Evolutionary conservation across 2,797 vertebrate genomes (phyloP), one percentile per base, ranked within the genome.

Genomic region (Chelonia mydas): DNA sequence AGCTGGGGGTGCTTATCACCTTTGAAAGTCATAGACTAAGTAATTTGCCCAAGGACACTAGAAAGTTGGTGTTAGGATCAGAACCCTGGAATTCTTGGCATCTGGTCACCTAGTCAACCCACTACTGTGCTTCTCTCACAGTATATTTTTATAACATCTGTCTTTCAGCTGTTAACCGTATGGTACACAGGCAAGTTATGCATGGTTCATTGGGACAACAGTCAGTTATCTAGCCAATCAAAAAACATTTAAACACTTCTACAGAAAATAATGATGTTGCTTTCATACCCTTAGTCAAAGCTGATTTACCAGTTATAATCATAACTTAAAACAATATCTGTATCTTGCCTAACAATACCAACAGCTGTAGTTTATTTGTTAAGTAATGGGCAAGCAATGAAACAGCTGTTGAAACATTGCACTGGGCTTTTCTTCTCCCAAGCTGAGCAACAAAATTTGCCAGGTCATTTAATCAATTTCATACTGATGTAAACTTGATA

Each of bases 381-480:
- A 94, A 91, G 95, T 81, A 95, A 95, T 45, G 84, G 92, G 87
- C 89, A 93, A 96, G 91, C 92, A 92, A 81, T 83, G 93, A 92
- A 97, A 72, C 97, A 97, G 96, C 96, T 96, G 96, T 89, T 76
- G 81, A 90, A 96, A 90, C 41, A 53, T 5, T 13, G 61, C 10
- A 5, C 53, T 51, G 61, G 19, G 37, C 84, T 92, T 95, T 86
- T 53, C 27, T 80, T 74, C 90, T 90, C 87, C 87, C 61, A 27
- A 77, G 84, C 72, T 88, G 89, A 93, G 68, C 47, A 87, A 90
- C 59, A 93, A 88, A 87, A 91, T 88, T 85, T 96, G 81, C 90
- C 94, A 93, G 79, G 94, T 90, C 91, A 55, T 77, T 96, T 96
- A 96, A 94, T 95, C 95, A 94, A 96, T 96, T 95, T 97, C 91